These are phyloP conservation scores for Cerastis rubricosa DNA, from an alignment of 2,888 invertebrate genomes.

Conservation along the genomic window DNA sequence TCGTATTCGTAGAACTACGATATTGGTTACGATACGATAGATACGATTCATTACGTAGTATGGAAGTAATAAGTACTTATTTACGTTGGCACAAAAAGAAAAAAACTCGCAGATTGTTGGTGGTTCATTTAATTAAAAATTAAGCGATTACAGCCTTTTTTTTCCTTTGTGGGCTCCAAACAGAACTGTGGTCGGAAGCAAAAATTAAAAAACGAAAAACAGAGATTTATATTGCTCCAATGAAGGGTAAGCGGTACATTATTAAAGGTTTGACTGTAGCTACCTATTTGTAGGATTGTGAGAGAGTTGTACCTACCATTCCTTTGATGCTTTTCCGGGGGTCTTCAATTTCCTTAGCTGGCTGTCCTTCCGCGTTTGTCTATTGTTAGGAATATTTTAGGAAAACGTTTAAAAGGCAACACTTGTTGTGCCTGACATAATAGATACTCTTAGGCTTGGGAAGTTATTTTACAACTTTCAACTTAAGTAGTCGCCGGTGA, in stretches of 20 bases:
- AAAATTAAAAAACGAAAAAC: conserved; percentile 7
- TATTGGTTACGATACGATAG: not conserved
- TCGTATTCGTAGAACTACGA: too few relatives aligned
- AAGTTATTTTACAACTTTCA: conserved; percentile 39
- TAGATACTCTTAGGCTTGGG: not conserved
- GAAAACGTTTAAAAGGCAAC: conserved; percentile 24
- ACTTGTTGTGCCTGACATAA: conserved; percentile 24
- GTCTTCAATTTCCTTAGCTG: conserved; percentile 25
- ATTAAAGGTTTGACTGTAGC: conserved; percentile 27
- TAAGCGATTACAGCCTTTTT: not conserved
- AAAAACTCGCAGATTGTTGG: conserved; percentile 21
- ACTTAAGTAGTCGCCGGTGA: conserved; percentile 23
- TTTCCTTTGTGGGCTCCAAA: not conserved
- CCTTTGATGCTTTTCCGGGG: conserved; percentile 3
- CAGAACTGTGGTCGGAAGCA: conserved; percentile 26
- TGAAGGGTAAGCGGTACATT: not conserved
- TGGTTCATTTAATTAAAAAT: conserved; percentile 29
- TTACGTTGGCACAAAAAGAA: not conserved
- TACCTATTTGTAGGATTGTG: not conserved
- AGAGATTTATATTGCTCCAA: not conserved
- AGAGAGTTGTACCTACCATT: conserved; percentile 4
- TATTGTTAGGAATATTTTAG: conserved; percentile 47
- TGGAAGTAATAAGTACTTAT: not conserved
- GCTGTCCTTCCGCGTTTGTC: not conserved
- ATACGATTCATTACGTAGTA: not conserved